A percentile compares a stretch with the other conserved stretches of the same genome.
Conservation (phyloP, 2,797 vertebrate genomes). For the Peromyscus eremicus region DNA sequence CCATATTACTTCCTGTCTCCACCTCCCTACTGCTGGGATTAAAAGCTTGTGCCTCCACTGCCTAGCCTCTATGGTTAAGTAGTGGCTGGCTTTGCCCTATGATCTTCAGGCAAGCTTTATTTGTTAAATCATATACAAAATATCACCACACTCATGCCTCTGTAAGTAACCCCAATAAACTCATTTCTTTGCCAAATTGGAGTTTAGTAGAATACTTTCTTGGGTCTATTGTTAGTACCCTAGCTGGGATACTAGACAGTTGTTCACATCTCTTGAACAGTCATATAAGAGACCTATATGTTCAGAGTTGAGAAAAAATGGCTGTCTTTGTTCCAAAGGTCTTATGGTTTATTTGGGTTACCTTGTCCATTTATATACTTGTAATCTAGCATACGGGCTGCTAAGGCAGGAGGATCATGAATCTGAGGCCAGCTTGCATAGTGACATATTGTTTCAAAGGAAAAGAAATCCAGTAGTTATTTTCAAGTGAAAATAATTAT, state of each 20-base stretch:
- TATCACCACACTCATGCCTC: background rate
- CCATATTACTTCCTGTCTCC: too few relatives aligned
- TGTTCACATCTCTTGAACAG: background rate
- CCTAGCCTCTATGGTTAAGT: too few relatives aligned
- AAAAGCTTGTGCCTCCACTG: too few relatives aligned
- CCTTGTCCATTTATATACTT: background rate
- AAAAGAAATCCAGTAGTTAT: background rate
- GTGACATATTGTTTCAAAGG: background rate
- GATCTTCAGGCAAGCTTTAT: too few relatives aligned
- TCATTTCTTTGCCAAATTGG: background rate
- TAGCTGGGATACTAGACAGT: background rate
- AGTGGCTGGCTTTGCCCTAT: too few relatives aligned
- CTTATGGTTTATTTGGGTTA: background rate
- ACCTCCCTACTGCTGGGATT: too few relatives aligned
- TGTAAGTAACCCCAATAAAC: background rate
- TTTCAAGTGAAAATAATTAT: background rate
- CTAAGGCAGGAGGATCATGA: background rate
- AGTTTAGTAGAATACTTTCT: background rate
- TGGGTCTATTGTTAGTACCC: background rate
- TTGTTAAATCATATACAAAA: too few relatives aligned
- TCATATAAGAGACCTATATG: background rate
- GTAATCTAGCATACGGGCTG: background rate
- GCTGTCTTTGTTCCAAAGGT: background rate
- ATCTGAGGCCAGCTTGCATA: background rate
- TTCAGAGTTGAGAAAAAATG: background rate